phyloP scores from a whole-genome alignment of 1,140 invertebrate genomes.

The Drosophila mojavensis region DNA sequence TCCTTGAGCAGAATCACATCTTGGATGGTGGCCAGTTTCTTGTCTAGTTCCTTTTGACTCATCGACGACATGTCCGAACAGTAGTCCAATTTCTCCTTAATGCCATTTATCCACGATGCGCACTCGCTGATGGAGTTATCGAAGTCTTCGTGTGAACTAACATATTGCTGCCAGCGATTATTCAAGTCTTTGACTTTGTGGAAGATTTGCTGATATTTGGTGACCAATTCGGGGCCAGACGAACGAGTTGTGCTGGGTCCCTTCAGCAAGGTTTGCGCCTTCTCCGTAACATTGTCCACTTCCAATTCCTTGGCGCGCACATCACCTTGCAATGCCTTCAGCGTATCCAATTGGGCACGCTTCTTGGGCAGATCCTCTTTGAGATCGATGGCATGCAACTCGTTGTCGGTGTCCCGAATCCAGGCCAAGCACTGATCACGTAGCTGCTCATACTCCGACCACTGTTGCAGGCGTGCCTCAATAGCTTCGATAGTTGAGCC shows the following conservation, averaged over 20 bases:
- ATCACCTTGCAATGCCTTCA: constrained; percentile 93
- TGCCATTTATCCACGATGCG: constrained; percentile 92
- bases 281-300: constrained; percentile 96
- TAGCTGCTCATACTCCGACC: constrained; percentile 95
- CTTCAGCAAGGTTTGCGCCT: constrained; percentile 92
- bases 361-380: constrained; percentile 93
- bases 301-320: constrained; percentile 95
- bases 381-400: constrained; percentile 94
- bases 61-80: constrained; percentile 92
- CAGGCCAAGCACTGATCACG: constrained; percentile 94
- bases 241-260: constrained; percentile 85
- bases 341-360: constrained; percentile 91
- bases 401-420: constrained; percentile 94
- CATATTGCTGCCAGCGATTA: constrained; percentile 96
- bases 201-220: constrained; percentile 95
- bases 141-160: constrained; percentile 94
- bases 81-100: constrained; percentile 92
- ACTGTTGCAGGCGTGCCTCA: constrained; percentile 93
- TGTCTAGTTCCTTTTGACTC: constrained; percentile 93
- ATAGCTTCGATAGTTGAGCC: constrained; percentile 90
- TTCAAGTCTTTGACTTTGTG: constrained; percentile 96
- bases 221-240: constrained; percentile 93
- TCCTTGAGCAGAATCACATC: constrained; percentile 95
- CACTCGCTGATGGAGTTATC: constrained; percentile 92
- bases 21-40: constrained; percentile 92